These are phyloP conservation scores for Caenorhabditis sinica DNA, from an alignment of 2,888 invertebrate species.

Conservation along the genomic window DNA sequence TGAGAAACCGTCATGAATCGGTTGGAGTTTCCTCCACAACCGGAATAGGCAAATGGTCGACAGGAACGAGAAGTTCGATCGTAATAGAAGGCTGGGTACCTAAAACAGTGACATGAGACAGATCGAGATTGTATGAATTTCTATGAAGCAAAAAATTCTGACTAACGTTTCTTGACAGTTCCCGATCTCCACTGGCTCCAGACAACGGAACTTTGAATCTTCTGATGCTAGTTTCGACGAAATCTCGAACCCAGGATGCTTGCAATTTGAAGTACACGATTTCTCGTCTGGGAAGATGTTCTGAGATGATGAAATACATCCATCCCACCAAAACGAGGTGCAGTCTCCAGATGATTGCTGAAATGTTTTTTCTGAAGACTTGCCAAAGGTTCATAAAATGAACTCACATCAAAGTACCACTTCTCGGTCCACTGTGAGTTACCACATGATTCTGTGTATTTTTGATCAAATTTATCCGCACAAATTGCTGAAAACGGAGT, in stretches of 20 bases:
- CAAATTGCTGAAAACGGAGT: constrained; percentile 74
- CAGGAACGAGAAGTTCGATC: constrained; percentile 73
- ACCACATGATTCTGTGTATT: constrained; percentile 78
- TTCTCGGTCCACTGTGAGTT: constrained; percentile 78
- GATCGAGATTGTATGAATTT: background rate
- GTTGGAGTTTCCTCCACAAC: constrained; percentile 81
- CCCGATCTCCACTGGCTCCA: constrained; percentile 77
- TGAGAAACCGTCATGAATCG: constrained; percentile 80
- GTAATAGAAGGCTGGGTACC: constrained; percentile 75
- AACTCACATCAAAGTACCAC: constrained; percentile 75
- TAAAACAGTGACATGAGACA: no score
- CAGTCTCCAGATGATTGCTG: constrained; percentile 78
- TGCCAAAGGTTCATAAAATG: background rate
- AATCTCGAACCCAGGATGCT: constrained; percentile 70
- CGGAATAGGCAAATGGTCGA: constrained; percentile 79
- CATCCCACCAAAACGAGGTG: constrained; percentile 81
- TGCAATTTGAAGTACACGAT: constrained; percentile 71
- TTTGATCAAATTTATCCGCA: constrained; percentile 78
- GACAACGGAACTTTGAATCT: constrained; percentile 73
- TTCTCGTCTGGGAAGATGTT: constrained; percentile 79
- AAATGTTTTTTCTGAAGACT: constrained; percentile 15
- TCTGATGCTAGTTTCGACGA: constrained; percentile 66
- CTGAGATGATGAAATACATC: constrained; percentile 76
- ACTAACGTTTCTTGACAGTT: constrained; percentile 76
- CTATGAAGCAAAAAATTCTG: background rate